Evolutionary conservation across 2,113 vertebrate species (phyloP).

Genomic region (Aphelocoma coerulescens): DNA sequence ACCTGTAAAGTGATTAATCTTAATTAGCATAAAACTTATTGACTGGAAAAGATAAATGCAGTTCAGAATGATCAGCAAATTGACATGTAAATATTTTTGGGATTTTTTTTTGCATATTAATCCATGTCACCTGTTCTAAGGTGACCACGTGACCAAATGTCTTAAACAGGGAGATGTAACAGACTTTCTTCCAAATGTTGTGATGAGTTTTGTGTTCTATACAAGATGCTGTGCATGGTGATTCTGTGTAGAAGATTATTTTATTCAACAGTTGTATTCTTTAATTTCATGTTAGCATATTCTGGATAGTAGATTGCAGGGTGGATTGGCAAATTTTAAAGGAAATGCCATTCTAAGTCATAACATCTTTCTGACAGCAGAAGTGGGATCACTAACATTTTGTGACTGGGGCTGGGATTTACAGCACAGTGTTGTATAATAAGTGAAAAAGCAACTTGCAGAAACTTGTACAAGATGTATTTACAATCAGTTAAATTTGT

Average conservation of each 20-base stretch:
- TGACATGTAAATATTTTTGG: not conserved
- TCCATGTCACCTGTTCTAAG: not conserved
- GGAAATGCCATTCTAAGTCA: not conserved
- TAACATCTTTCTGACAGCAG: not conserved
- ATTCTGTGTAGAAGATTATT: not conserved
- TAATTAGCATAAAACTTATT: not conserved
- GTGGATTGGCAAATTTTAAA: not conserved
- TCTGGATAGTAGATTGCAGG: not conserved
- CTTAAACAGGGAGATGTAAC: not conserved
- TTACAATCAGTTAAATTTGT: not conserved
- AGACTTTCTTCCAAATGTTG: not conserved
- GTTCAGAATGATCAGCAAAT: not conserved
- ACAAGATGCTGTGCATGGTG: not conserved
- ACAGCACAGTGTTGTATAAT: not conserved
- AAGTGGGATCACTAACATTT: not conserved
- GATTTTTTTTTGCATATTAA: not conserved
- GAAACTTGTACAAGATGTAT: not conserved
- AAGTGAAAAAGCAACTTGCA: not conserved
- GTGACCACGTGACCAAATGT: not conserved
- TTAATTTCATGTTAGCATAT: not conserved
- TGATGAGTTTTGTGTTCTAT: not conserved
- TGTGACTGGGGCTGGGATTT: not conserved
- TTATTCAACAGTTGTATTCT: not conserved
- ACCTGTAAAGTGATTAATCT: not conserved
- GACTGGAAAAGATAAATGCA: not conserved